Base-by-base conservation (phyloP, 2,113 vertebrate species). In the Pogonocichla stellata region DNA sequence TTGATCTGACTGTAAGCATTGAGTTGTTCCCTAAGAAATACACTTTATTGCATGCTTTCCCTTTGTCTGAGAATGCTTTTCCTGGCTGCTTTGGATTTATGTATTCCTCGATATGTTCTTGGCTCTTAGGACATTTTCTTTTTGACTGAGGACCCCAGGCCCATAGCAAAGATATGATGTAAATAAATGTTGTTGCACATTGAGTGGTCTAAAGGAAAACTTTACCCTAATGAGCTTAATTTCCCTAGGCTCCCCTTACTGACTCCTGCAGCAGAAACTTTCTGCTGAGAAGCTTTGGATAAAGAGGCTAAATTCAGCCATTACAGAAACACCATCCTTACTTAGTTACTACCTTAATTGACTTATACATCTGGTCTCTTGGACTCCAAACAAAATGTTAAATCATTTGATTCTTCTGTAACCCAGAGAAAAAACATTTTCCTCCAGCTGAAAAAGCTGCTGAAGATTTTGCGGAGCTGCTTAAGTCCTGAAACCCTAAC, bases 171-270 rank as follows among this genome's bases (percentile, higher is more conserved):
- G 78, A 53, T 1, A 2, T 36, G 51, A 29, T 51, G 57, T 62
- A 80, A 60, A 93, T 82, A 88, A 93, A 86, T 70, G 19, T 17
- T 86, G 54, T 51, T 86, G 54, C 42, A 65, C 2, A 1, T 13
- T 42, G 58, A 94, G 82, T 38, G n/a, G 23, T 90, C 81, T 67
- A 70, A 94, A 86, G 36, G 62, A 58, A 90, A 82, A 73, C 9
- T 80, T 93, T 23, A 83, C n/a, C 12, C 71, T 95, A 90, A 96
- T 53, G 61, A 88, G 58, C 40, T 88, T 92, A 88, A 94, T 96
- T 82, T 93, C 85, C 92, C 93, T n/a, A 81, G 79, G 71, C 38
- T 94, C 90, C 33, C 31, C 33, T 88, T 90, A 90, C 66, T 80
- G 62, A 45, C 42, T 96, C 28, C 61, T 94, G 92, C 93, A 92